A percentile compares a stretch with the other conserved stretches of the same genome.
These are phyloP conservation scores for Tetropium fuscum DNA, from an alignment of 2,888 invertebrate species.

Conservation along the genomic window DNA sequence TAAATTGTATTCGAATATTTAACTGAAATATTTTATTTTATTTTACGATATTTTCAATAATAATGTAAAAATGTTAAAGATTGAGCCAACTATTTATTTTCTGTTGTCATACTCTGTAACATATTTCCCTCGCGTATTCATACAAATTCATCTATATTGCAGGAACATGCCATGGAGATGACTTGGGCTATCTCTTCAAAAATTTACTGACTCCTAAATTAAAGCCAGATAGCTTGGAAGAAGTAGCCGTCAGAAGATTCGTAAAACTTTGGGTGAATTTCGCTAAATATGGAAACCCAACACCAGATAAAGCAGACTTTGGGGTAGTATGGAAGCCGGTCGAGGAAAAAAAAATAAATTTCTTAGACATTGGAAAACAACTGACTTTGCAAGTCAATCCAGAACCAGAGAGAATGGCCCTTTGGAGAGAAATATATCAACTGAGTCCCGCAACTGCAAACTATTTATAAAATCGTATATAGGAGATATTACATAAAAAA, in stretches of 20 bases:
- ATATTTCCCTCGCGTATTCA: neutral
- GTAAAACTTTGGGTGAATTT: constrained; percentile 56
- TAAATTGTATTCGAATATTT: no score
- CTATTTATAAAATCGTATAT: constrained; percentile 7
- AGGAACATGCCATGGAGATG: constrained; percentile 50
- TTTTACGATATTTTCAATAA: no score
- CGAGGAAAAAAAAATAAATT: constrained; percentile 41
- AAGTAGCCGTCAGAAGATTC: constrained; percentile 46
- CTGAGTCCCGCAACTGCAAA: neutral
- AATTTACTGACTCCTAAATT: constrained; percentile 41
- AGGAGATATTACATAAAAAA: no score
- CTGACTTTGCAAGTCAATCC: constrained; percentile 46
- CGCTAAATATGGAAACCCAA: constrained; percentile 50
- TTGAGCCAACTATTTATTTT: no score
- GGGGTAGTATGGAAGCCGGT: constrained; percentile 51
- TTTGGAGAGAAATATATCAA: constrained; percentile 48
- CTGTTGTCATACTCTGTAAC: no score
- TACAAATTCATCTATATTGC: constrained; percentile 9
- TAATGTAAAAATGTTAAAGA: no score
- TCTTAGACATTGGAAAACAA: constrained; percentile 53
- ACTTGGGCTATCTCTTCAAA: constrained; percentile 51
- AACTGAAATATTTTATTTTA: no score
- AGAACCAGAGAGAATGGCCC: constrained; percentile 49
- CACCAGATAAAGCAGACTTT: constrained; percentile 35
- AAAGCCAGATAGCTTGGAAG: constrained; percentile 48